A percentile compares a stretch with the other conserved stretches of the same genome.
phyloP scores from a whole-genome alignment of 1,140 invertebrate genomes.

The Oncopeltus fasciatus region DNA sequence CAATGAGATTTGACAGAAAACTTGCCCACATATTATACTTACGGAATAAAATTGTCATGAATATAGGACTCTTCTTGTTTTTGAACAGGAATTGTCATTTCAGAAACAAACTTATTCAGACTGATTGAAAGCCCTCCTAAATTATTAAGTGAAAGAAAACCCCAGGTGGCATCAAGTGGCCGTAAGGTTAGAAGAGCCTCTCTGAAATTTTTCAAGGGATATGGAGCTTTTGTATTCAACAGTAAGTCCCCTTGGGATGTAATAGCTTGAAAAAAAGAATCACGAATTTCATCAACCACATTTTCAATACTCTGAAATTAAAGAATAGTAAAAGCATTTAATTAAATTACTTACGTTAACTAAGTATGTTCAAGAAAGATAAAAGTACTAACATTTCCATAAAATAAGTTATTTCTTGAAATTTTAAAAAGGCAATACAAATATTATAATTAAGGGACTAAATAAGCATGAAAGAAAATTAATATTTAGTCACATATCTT shows the following conservation, averaged over 20 bases:
- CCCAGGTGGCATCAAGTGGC: constrained; percentile 10
- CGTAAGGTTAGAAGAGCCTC: constrained; percentile 10
- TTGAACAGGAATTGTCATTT: neutral
- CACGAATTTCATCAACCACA: neutral
- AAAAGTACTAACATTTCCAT: no score
- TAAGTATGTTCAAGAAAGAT: no score
- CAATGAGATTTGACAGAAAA: no score
- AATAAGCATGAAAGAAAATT: no score
- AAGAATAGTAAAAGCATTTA: neutral
- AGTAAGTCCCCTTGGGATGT: neutral
- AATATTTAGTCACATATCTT: no score
- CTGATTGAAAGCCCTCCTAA: constrained; percentile 8
- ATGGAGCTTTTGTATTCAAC: constrained; percentile 13
- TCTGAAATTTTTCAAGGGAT: constrained; percentile 1
- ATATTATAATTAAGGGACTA: no score
- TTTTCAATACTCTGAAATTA: neutral
- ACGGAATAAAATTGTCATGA: neutral
- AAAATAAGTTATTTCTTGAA: no score
- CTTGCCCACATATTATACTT: no score
- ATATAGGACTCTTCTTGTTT: no score
- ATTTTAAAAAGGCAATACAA: no score
- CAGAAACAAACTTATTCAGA: constrained; percentile 6
- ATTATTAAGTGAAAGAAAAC: neutral
- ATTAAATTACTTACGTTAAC: no score
- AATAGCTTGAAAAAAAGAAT: neutral